A percentile compares a stretch with the other conserved stretches of the same genome.
Evolutionary conservation across 1,140 invertebrate species (phyloP).

Genomic region (Neodiprion fabricii): DNA sequence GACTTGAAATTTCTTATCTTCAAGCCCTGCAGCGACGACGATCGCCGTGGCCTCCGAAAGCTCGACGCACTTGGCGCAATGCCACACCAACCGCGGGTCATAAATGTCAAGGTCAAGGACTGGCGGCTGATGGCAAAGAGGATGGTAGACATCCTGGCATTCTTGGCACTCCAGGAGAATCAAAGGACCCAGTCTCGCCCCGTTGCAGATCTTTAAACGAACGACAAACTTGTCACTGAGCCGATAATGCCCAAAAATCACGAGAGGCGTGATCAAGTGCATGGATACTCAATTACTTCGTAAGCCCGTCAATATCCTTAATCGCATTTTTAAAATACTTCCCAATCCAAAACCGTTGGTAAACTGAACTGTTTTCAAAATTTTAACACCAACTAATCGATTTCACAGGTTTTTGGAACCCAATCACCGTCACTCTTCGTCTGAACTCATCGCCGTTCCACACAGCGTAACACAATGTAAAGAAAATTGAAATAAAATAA

Average conservation of each 20-base stretch:
- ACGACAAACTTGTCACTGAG: no score
- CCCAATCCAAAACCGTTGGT: neutral
- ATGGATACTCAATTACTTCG: no score
- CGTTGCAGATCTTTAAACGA: constrained; percentile 41
- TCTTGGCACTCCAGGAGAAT: constrained; percentile 46
- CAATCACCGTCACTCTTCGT: no score
- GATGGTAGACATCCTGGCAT: constrained; percentile 45
- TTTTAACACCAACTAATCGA: no score
- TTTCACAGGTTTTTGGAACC: no score
- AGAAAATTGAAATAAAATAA: constrained; percentile 18
- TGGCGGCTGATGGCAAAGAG: constrained; percentile 42
- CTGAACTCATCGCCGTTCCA: no score
- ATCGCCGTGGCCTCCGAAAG: neutral
- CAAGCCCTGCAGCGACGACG: neutral
- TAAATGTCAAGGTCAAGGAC: constrained; percentile 40
- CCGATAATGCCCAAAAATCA: no score
- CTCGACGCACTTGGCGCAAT: constrained; percentile 35
- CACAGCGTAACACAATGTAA: no score
- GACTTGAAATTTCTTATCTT: neutral
- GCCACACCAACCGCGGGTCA: constrained; percentile 42
- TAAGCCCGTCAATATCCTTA: no score
- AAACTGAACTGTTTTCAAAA: no score
- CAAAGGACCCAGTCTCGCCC: constrained; percentile 40
- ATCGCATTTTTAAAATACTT: neutral
- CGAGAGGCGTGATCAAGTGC: no score